Percentiles rank a stretch among this genome's conserved stretches.
Evolutionary conservation across 2,888 invertebrate genomes (phyloP).

Genomic region (Drosophila nigritarsus): DNA sequence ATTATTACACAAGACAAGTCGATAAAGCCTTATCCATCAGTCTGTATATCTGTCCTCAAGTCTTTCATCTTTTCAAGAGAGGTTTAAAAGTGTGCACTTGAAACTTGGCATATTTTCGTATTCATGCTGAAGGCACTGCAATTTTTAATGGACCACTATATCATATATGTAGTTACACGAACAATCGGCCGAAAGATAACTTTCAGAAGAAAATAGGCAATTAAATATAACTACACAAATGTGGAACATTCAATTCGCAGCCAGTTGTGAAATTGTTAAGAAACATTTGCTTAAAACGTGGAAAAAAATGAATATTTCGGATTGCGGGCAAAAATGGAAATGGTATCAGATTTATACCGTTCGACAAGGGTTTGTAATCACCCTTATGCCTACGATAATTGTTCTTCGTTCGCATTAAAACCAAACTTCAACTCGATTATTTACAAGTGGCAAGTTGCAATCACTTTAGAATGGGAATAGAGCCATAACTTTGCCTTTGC

Average conservation of each 20-base stretch:
- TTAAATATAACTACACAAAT: background rate
- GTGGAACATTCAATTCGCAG: background rate
- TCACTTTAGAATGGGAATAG: background rate
- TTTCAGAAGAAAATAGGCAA: background rate
- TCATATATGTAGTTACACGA: background rate
- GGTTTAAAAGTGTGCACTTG: background rate
- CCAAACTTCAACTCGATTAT: background rate
- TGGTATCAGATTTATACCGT: background rate
- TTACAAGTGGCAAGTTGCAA: background rate
- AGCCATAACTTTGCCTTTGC: conserved; percentile 1
- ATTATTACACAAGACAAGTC: no score
- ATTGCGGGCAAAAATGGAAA: background rate
- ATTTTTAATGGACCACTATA: no score
- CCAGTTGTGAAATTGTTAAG: background rate
- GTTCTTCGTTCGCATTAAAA: background rate
- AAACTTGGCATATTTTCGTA: background rate
- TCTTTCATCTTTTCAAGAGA: background rate
- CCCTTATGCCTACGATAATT: background rate
- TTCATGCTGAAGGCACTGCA: background rate
- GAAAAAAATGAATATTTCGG: background rate
- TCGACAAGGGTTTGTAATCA: fast-evolving
- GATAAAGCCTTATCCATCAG: background rate
- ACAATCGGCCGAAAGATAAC: background rate
- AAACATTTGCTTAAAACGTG: background rate
- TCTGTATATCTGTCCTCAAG: no score